phyloP scores from a whole-genome alignment of 2,113 vertebrate genomes.

The Protobothrops flavoviridis region DNA sequence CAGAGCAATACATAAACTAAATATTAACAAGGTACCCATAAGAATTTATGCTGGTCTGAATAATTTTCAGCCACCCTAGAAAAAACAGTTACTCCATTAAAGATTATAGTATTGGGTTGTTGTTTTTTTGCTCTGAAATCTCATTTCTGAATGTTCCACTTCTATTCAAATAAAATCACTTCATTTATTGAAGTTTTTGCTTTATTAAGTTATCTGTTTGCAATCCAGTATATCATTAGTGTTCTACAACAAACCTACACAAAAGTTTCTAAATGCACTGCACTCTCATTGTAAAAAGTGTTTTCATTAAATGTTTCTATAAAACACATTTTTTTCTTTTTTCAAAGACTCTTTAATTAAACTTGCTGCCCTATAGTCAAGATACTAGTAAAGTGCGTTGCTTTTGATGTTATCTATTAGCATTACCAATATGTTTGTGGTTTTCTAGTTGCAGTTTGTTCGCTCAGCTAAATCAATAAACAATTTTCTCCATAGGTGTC shows the following conservation, averaged over 20 bases:
- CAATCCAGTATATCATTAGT: background rate
- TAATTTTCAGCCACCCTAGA: background rate
- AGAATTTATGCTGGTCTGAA: background rate
- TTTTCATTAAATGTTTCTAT: constrained; percentile 20
- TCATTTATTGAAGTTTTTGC: constrained; percentile 8
- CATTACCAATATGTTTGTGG: constrained; percentile 29
- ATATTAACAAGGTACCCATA: background rate
- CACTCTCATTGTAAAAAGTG: background rate
- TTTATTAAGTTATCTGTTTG: constrained; percentile 24
- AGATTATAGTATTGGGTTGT: background rate
- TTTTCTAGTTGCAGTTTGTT: constrained; percentile 39
- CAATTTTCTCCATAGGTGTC: constrained; percentile 47
- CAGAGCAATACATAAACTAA: background rate
- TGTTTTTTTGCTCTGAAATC: background rate
- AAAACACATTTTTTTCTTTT: constrained; percentile 18
- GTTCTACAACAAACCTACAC: background rate
- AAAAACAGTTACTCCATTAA: background rate
- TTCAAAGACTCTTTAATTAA: constrained; percentile 29
- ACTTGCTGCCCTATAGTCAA: constrained; percentile 40
- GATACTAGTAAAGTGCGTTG: constrained; percentile 11
- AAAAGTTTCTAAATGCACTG: constrained; percentile 9
- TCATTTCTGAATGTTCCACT: background rate
- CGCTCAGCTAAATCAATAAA: constrained; percentile 51
- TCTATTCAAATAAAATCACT: background rate
- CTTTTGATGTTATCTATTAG: constrained; percentile 32